Conservation (phyloP, 2,888 invertebrate genomes). For the Phrixothrix hirtus region DNA sequence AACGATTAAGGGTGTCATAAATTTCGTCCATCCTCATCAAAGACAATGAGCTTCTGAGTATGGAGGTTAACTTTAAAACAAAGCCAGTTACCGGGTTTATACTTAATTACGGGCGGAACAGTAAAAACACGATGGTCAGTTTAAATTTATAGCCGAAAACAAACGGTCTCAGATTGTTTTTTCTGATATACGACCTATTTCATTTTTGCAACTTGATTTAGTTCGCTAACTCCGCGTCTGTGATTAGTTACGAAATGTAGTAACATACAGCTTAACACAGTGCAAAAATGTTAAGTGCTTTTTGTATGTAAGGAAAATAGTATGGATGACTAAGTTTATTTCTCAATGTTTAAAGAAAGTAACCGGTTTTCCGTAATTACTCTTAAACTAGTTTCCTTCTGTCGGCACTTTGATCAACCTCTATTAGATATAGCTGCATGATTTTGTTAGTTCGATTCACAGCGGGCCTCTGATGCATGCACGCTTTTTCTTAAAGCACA, state of each 20-base stretch:
- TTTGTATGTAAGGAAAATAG: too few species aligned
- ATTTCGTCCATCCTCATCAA: conserved; percentile 26
- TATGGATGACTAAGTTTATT: too few species aligned
- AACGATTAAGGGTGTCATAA: conserved; percentile 36
- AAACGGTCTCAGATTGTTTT: background rate
- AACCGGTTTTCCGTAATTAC: conserved; percentile 26
- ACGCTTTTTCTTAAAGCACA: conserved; percentile 42
- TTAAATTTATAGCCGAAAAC: conserved; percentile 24
- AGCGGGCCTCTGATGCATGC: conserved; percentile 43
- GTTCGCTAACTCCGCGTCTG: too few species aligned
- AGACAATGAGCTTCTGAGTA: conserved; percentile 20
- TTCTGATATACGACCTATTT: background rate
- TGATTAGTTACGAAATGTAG: too few species aligned
- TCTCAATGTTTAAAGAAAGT: conserved; percentile 14
- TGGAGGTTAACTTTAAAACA: too few species aligned
- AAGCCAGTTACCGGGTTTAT: conserved; percentile 29
- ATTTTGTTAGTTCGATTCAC: conserved; percentile 49
- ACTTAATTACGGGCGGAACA: conserved; percentile 28
- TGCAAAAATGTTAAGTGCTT: too few species aligned
- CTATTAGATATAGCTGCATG: conserved; percentile 48
- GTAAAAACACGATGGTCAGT: conserved; percentile 25
- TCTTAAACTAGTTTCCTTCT: conserved; percentile 45
- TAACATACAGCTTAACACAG: too few species aligned
- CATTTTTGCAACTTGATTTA: too few species aligned
- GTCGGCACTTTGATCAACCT: conserved; percentile 47